Evolutionary conservation across 1,140 invertebrate species (phyloP).

Genomic region (Lucilia cuprina): DNA sequence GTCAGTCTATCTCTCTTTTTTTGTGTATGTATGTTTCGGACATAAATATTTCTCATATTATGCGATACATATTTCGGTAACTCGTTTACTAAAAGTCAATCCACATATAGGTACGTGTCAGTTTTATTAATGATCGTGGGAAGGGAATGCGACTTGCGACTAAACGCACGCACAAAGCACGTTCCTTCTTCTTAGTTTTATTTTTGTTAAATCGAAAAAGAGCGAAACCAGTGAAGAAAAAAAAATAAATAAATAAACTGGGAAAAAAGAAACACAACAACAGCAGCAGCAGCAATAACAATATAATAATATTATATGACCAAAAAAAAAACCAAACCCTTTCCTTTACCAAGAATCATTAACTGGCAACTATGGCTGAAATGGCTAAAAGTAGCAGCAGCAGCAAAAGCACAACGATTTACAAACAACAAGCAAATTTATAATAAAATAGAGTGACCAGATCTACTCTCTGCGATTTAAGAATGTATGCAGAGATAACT

Average conservation of each 20-base stretch:
- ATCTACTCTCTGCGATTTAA: background rate
- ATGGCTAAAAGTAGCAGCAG: background rate
- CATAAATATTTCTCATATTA: slow-evolving; percentile 10
- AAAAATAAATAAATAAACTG: background rate
- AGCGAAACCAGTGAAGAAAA: background rate
- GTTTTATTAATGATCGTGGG: slow-evolving; percentile 56
- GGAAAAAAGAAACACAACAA: background rate
- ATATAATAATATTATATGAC: background rate
- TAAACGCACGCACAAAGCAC: slow-evolving; percentile 31
- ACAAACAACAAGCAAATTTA: background rate
- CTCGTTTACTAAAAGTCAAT: slow-evolving; percentile 39
- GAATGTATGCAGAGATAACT: too few relatives aligned
- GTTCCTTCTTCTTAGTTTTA: background rate
- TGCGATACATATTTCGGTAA: slow-evolving; percentile 36
- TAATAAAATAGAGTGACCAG: background rate
- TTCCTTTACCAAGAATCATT: background rate
- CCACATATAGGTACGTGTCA: slow-evolving; percentile 51
- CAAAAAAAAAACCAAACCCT: background rate
- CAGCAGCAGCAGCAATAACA: background rate
- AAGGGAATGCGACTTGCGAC: slow-evolving; percentile 42
- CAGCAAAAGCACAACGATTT: background rate
- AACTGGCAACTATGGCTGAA: background rate
- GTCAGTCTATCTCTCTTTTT: background rate
- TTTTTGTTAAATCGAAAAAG: background rate
- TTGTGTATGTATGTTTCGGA: background rate